These are phyloP conservation scores for Potamarius usumacintae DNA, from an alignment of 2,113 vertebrate genomes.

Conservation along the genomic window DNA sequence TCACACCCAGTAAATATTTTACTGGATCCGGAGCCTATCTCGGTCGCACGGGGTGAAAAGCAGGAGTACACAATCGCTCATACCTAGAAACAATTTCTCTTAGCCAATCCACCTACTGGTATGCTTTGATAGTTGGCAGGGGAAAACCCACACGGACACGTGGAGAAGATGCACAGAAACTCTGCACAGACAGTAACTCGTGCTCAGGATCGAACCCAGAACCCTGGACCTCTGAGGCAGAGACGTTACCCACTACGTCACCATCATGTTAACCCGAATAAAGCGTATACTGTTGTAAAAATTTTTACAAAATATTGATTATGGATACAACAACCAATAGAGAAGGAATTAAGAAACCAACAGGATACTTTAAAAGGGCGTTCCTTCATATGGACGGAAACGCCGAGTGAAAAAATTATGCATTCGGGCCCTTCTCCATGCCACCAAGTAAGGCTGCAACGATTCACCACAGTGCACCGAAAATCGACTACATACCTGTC, in stretches of 20 bases:
- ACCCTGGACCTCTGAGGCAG: neutral
- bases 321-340: neutral
- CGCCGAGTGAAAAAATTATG: neutral
- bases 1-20: neutral
- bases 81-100: neutral
- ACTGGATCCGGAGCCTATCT: neutral
- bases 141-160: neutral
- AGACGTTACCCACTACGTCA: neutral
- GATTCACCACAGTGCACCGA: no score
- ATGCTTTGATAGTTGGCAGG: neutral
- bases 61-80: neutral
- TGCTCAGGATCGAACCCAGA: neutral
- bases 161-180: neutral
- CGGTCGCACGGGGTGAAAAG: neutral
- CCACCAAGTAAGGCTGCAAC: no score
- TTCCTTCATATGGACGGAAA: neutral
- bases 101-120: neutral
- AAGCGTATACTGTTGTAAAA: neutral
- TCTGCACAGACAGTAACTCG: neutral
- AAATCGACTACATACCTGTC: no score
- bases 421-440: neutral
- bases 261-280: neutral
- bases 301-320: no score
- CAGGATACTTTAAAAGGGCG: neutral
- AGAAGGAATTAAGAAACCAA: neutral